A percentile compares a stretch with the other conserved stretches of the same genome.
Conservation (phyloP, 2,888 invertebrate genomes). For the Epinotia brunnichana region DNA sequence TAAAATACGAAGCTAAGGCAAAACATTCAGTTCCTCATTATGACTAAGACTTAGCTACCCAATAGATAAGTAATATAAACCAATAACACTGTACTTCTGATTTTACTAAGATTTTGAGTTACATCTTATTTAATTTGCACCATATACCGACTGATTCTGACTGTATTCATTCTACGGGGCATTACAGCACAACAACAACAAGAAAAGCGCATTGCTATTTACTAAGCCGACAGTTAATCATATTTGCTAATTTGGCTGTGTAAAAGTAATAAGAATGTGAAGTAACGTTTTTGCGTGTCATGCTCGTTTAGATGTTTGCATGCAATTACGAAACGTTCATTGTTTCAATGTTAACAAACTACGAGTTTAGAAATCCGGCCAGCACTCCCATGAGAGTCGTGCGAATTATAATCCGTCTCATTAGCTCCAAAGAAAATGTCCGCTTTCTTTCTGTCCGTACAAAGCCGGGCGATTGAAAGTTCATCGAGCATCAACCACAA, state of each 20-base stretch:
- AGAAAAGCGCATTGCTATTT: background rate
- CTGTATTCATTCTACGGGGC: background rate
- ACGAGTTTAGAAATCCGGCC: constrained; percentile 57
- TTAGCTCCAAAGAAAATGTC: constrained; percentile 70
- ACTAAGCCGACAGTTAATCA: constrained; percentile 33
- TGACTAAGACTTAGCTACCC: background rate
- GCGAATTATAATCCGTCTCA: constrained; percentile 73
- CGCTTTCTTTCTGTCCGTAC: constrained; percentile 71
- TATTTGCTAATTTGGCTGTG: constrained; percentile 36
- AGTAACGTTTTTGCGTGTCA: constrained; percentile 42
- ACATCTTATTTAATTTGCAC: too few species aligned
- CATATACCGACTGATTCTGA: background rate
- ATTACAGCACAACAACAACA: constrained; percentile 1
- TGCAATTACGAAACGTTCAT: constrained; percentile 62
- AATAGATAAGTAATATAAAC: too few species aligned
- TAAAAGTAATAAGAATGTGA: constrained; percentile 35
- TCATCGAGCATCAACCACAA: constrained; percentile 63
- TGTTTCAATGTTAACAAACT: constrained; percentile 59
- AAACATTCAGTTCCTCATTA: background rate
- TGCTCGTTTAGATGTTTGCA: constrained; percentile 49
- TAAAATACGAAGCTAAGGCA: background rate
- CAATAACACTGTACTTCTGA: too few species aligned
- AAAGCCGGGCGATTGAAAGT: constrained; percentile 72
- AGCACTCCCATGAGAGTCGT: constrained; percentile 66
- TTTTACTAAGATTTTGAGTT: too few species aligned